These are phyloP conservation scores for Hypselothyrea guttata DNA, from an alignment of 2,888 invertebrate species.

Conservation along the genomic window DNA sequence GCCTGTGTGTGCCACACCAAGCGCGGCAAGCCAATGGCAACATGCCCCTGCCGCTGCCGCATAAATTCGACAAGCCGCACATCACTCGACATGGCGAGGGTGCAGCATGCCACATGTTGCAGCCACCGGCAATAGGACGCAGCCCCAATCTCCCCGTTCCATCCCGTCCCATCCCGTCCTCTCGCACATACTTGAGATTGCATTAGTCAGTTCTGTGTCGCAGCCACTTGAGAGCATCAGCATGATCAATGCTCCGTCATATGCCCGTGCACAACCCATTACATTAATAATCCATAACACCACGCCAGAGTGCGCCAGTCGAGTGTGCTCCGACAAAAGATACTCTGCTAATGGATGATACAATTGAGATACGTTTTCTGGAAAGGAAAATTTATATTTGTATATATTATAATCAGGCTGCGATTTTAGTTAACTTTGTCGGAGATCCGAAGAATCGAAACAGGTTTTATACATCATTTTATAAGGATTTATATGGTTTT, in stretches of 20 bases:
- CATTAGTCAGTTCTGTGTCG: conserved; percentile 66
- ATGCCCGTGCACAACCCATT: conserved; percentile 76
- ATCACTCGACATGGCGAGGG: conserved; percentile 29
- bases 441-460: too few relatives aligned
- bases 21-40: conserved; percentile 69
- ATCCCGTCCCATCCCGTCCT: conserved; percentile 19
- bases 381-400: too few relatives aligned
- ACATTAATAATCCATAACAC: conserved; percentile 70
- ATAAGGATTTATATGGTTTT: too few relatives aligned
- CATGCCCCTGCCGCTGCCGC: conserved; percentile 60
- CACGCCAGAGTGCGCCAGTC: conserved; percentile 8
- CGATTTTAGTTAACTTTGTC: too few relatives aligned
- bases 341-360: neutral
- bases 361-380: too few relatives aligned
- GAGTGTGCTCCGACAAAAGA: neutral
- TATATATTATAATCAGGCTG: too few relatives aligned
- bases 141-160: conserved; percentile 6
- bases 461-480: too few relatives aligned
- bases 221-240: conserved; percentile 38
- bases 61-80: conserved; percentile 63
- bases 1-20: conserved; percentile 50
- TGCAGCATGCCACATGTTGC: conserved; percentile 69
- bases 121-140: too few relatives aligned
- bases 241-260: conserved; percentile 75
- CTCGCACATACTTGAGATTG: conserved; percentile 76